Base-by-base conservation (phyloP, 1,140 invertebrate species). In the Chironomus tepperi region DNA sequence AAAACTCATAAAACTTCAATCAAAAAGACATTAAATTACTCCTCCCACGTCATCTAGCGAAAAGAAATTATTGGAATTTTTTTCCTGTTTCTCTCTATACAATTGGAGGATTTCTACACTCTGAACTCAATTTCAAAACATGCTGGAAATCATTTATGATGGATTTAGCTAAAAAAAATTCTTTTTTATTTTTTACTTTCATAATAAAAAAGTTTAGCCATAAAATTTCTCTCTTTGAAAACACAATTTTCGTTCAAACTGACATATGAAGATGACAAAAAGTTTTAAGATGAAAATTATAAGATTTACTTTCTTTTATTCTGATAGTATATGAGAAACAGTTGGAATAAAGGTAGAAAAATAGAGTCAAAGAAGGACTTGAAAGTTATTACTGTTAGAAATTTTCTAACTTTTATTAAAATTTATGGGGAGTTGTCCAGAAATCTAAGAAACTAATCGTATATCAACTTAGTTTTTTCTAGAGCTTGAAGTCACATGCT, bases 1-100 rank as follows among this genome's bases (percentile, higher is more conserved):
- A 57, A n/a, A 12, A 57, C 47, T 57, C 47, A 57, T 57, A 57
- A 57, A 57, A 57, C 47, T 57, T 57, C 47, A 57, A 57, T 57
- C 47, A 57, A 15, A 57, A 57, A 57, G 12, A 57, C 47, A 57
- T 57, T 57, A 57, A 57, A 57, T 15, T 57, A n/a, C 47, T 57
- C 47, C 47, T 57, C 47, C 47, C n/a, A n/a, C 47, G 15, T 12
- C n/a, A 12, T 57, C 12, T 9, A n/a, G 47, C 15, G 10, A 0
- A n/a, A 15, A 57, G 24, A 34, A 34, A 34, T 34, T 57, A n/a
- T n/a, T 57, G 12, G 47, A 3, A 57, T 12, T n/a, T n/a, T 57
- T 57, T 57, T n/a, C 12, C n/a, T 15, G 15, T 15, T 47, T 47
- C 9, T 15, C 8, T 9, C 7, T 10, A 47, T 15, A 10, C 43